Evolutionary conservation across 2,797 vertebrate genomes (phyloP), one percentile per base, ranked within the genome.

Genomic region (Cyclura pinguis): DNA sequence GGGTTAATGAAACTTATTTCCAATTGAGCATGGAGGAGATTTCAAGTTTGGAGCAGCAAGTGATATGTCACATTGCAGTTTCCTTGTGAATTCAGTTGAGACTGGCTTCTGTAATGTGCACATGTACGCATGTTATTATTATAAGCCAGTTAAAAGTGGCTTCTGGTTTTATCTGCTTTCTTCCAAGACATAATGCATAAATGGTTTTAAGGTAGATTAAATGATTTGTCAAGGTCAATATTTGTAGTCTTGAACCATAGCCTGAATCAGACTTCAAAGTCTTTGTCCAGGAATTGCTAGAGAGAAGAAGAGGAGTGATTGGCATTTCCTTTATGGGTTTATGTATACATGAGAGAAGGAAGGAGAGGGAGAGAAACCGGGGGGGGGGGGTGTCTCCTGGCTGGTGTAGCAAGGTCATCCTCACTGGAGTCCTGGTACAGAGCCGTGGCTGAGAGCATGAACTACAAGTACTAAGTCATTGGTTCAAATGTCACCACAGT

Each of bases 141-240:
- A 16, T 42, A 57, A 29, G 0, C 13, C 42, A 73, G 35, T 35
- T 29, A n/a, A 64, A 64, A 80, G 22, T 18, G 24, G 10, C 73
- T 38, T 85, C 38, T 92, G 73, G 27, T 50, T 95, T 85, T 92
- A 88, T 87, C 84, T 93, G 90, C 88, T 89, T 92, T n/a, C 84
- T 93, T 73, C 78, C 85, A 74, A 74, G 91, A 85, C 92, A 89
- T 91, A 93, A 88, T 80, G n/a, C 88, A 92, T 84, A 90, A 93
- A 92, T 86, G 92, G 94, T 86, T 88, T 92, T 92, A 84, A 83
- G 85, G 90, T 93, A 90, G 77, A 52, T 89, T 73, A 91, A 92
- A 91, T 81, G 83, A 89, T 92, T 91, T 92, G 62, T 35, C 55
- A 84, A 91, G 87, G 72, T 84, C 84, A 88, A 81, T 88, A 57